phyloP scores from a whole-genome alignment of 2,888 invertebrate species.

The Chymomyza fuscimana region DNA sequence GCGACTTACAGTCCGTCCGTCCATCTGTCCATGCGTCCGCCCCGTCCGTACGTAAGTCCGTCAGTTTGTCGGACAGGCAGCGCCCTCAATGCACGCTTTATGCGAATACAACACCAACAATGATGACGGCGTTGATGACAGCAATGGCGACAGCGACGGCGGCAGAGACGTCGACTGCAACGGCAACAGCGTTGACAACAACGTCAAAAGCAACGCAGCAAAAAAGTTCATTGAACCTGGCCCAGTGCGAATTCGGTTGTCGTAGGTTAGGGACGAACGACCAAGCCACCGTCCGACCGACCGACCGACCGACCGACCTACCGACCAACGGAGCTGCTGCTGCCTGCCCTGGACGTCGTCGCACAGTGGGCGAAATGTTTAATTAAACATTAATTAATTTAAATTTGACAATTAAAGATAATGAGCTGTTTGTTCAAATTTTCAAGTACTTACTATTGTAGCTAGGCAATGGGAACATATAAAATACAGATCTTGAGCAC shows the following conservation, averaged over 20 bases:
- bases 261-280: constrained; percentile 71
- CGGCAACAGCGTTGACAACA: constrained; percentile 25
- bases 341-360: constrained; percentile 42
- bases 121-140: constrained; percentile 23
- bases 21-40: constrained; percentile 24
- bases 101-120: constrained; percentile 46
- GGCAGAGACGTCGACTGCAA: constrained; percentile 12
- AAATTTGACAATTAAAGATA: too few species aligned
- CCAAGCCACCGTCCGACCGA: constrained; percentile 27
- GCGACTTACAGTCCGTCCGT: constrained; percentile 23
- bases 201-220: constrained; percentile 57
- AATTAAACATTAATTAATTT: too few species aligned
- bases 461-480: too few species aligned
- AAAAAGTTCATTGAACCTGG: constrained; percentile 75
- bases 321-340: constrained; percentile 37
- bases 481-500: too few species aligned
- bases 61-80: constrained; percentile 47
- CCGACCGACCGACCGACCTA: constrained; percentile 32
- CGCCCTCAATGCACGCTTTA: constrained; percentile 72
- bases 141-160: constrained; percentile 18
- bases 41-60: constrained; percentile 26
- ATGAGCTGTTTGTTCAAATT: too few species aligned
- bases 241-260: constrained; percentile 73
- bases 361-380: too few species aligned
- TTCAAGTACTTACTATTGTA: too few species aligned